Evolutionary conservation across 2,888 invertebrate genomes (phyloP), one percentile per base, ranked within the genome.

Genomic region (Ormyrus nitidulus): DNA sequence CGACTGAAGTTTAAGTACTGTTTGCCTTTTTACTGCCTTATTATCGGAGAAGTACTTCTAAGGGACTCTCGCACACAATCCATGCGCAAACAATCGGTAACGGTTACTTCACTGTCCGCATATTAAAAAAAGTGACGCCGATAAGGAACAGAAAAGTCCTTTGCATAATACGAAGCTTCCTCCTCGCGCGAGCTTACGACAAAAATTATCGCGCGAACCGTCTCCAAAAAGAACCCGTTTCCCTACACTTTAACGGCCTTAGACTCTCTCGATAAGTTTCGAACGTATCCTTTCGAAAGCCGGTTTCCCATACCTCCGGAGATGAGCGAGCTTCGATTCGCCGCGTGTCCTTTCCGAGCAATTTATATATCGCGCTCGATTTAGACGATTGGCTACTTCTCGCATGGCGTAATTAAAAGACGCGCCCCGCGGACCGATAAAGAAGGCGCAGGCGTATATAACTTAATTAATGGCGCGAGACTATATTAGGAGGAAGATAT

Each of bases 311-410:
- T 69, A 19, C 5, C 49, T 6, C 13, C 13, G n/a, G 46, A 44
- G 46, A 44, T 1, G 11, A 5, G 53, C 53, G 53, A 6, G 53
- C 8, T 49, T 53, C 53, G 46, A 69, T 46, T 56, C 46, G 49
- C 51, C 46, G 56, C n/a, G 7, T 6, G 46, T 72, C 53, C 53
- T n/a, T 51, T 7, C 49, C 10, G 7, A 66, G 54, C 65, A 54
- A 65, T 65, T 71, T 71, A 65, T 46, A 56, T 58, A 58, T 59
- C 62, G 70, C 70, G 44, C 8, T 48, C 19, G 64, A 70, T 65
- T 72, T 68, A 59, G 74, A 59, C 70, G 70, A 70, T 79, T 70
- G 70, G 74, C 59, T 79, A 19, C 19, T 74, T 73, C 69, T 69
- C 58, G 19, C 66, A 46, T 9, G 51, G 56, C 19, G 59, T 65